Evolutionary conservation across 2,113 vertebrate species (phyloP), one percentile per base, ranked within the genome.

Genomic region (Podocnemis expansa): DNA sequence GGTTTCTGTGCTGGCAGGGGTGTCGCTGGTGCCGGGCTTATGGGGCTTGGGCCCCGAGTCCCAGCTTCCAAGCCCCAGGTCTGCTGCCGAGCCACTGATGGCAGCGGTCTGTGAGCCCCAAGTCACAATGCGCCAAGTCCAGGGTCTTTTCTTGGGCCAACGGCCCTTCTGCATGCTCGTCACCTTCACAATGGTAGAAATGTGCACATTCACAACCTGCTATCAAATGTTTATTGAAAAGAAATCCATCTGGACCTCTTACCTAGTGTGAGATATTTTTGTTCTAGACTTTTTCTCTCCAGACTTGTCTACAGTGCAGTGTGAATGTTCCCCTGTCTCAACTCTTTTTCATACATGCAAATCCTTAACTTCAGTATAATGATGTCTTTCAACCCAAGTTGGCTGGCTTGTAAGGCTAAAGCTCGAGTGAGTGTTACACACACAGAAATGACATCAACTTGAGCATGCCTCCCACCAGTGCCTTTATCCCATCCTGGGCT

Each of bases 191-290:
- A 85, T 91, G 16, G 10, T 49, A 16, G 70, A 75, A 75, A 75
- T 85, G 0, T 82, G 49, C 25, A 83, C 38, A 93, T 43, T 91
- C 58, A 92, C 1, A 21, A 43, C 55, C 31, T 54, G 10, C 81
- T 67, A 12, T 22, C 56, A 85, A 58, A 8, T 29, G 38, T 93
- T 96, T 95, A 93, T 80, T 89, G 73, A 87, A 67, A 55, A 78
- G 84, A 90, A 41, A 27, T 58, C 43, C 41, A 14, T 63, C 27
- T 52, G 5, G 51, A 78, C 22, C 58, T 89, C 78, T 93, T 31
- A 67, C 19, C n/a, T 21, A 47, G 80, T 88, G 80, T 34, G 85
- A 90, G 27, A 11, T 80, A 67, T 88, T 95, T 58, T 95, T 78
- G 86, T 19, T 2, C 27, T n/a, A 63, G 4, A 5, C 19, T 41